A percentile compares a stretch with the other conserved stretches of the same genome.
Evolutionary conservation across 2,797 vertebrate species (phyloP).

Genomic region (Catamblyrhynchus diadema): DNA sequence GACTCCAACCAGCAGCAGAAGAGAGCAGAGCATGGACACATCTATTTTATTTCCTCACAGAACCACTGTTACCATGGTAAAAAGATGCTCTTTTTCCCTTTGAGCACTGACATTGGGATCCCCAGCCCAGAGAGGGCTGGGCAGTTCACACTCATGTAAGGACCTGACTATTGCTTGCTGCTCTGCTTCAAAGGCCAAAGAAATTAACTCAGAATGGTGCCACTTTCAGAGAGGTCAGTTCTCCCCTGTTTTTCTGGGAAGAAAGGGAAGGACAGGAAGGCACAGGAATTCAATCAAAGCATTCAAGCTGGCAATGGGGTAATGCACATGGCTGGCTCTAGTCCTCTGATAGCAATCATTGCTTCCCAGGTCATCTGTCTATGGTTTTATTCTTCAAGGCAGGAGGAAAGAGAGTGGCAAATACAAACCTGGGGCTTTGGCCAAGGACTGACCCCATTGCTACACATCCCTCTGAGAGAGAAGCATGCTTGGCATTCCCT

Average conservation of each 20-base stretch:
- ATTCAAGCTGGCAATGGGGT: background rate
- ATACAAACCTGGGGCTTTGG: background rate
- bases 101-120: background rate
- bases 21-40: background rate
- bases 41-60: background rate
- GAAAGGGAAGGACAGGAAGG: background rate
- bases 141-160: background rate
- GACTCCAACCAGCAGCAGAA: background rate
- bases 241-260: background rate
- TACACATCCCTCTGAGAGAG: too few species aligned
- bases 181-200: background rate
- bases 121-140: background rate
- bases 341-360: background rate
- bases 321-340: background rate
- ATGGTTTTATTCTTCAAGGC: background rate
- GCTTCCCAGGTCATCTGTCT: background rate
- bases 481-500: background rate
- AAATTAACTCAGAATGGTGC: background rate
- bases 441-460: background rate
- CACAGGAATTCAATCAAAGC: background rate
- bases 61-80: background rate
- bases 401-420: background rate
- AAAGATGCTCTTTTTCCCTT: background rate
- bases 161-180: background rate
- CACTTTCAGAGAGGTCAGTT: background rate